Base-by-base conservation (phyloP, 2,797 vertebrate genomes). In the Gymnothorax reevesii region DNA sequence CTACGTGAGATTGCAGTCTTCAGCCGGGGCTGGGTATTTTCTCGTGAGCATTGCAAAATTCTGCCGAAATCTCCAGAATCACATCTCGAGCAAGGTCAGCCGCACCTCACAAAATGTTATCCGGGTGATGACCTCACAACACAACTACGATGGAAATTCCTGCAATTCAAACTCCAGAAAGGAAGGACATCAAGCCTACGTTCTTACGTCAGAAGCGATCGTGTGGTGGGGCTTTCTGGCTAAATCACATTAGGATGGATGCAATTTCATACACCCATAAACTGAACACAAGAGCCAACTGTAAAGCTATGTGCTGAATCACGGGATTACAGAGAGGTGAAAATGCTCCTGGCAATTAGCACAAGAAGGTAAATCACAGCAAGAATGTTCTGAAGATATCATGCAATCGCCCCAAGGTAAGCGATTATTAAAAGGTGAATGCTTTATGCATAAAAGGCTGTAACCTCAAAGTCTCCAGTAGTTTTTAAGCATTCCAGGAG, bases 11-110 rank as follows among this genome's bases (percentile, higher is more conserved):
- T 91, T 12, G 91, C 84, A 0, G 91, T 93, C 94, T 95, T 95
- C 94, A 94, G 94, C 90, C 91, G 85, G 92, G 91, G 92, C 91
- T 93, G 93, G 90, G 92, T 93, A 93, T 93, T 89, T 93, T 89
- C 87, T 89, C 83, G 91, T 87, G 87, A 64, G 86, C 87, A 82
- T 84, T 88, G 62, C 52, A 57, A 27, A 15, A 42, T 42, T 42
- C 33, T 42, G 33, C 22, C 85, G 82, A 87, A 54, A 60, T 77
- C 71, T 89, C 84, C 84, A 64, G 62, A 77, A 90, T 90, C 87
- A 87, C 77, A 88, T 90, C 33, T 91, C 85, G 89, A 90, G 90
- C 87, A 89, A 90, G 89, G 91, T 89, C 89, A 90, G 60, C 84
- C 15, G 83, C 75, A 87, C 89, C 89, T 88, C 87, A 12, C 52